A percentile compares a stretch with the other conserved stretches of the same genome.
These are phyloP conservation scores for Phytoseiulus persimilis DNA, from an alignment of 2,888 invertebrate species.

Conservation along the genomic window DNA sequence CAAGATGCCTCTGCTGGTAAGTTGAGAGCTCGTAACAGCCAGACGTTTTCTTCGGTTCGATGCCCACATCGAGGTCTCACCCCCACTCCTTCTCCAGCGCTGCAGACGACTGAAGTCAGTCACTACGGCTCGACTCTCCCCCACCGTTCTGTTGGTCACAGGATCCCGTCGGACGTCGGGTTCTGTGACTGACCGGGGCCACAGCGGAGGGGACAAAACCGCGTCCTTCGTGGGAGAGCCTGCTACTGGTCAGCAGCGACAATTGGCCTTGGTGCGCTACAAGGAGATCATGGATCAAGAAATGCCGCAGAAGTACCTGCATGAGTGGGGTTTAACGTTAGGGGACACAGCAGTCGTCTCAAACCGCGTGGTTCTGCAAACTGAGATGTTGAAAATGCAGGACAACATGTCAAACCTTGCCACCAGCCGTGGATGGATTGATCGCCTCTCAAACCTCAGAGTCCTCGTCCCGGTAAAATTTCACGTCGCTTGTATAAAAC, in stretches of 20 bases:
- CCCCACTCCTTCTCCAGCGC: neutral
- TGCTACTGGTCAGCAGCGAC: conserved; percentile 17
- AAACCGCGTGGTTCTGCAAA: neutral
- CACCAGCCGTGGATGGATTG: neutral
- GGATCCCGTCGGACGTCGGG: neutral
- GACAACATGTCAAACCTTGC: neutral
- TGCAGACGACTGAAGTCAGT: neutral
- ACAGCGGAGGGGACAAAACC: neutral
- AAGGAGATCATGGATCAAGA: neutral
- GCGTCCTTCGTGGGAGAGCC: neutral
- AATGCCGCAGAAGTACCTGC: neutral
- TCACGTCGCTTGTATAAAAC: no score
- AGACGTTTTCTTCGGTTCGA: no score
- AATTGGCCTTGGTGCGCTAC: conserved; percentile 15
- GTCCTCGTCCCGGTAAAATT: conserved; percentile 6
- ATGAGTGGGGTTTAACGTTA: neutral
- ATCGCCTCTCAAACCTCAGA: neutral
- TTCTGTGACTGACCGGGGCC: no score
- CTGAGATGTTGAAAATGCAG: neutral
- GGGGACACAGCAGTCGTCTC: neutral
- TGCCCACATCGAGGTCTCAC: no score
- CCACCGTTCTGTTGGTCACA: neutral
- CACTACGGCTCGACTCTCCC: neutral
- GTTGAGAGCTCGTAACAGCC: neutral
- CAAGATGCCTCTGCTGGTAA: neutral